phyloP scores from a whole-genome alignment of 2,113 vertebrate species.

The Sinocyclocheilus maitianheensis region DNA sequence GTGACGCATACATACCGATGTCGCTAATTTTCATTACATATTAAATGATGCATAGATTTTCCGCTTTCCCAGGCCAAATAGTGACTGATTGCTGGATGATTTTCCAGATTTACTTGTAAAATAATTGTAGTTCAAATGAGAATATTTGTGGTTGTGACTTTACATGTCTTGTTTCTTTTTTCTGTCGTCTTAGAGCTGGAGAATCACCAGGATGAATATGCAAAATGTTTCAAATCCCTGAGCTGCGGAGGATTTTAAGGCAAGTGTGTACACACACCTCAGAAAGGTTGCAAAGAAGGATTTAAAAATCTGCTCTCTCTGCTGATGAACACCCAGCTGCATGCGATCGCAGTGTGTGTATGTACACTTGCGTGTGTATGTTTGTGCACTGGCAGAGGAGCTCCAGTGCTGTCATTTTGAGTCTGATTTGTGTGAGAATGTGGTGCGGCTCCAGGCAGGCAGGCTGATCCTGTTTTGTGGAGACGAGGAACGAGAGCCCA shows the following conservation, averaged over 20 bases:
- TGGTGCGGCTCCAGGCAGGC: constrained; percentile 73
- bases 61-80: not conserved
- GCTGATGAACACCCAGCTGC: constrained; percentile 38
- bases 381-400: constrained; percentile 49
- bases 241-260: constrained; percentile 24
- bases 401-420: constrained; percentile 67
- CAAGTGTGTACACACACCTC: constrained; percentile 24
- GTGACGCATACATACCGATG: not conserved
- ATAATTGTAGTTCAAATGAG: constrained; percentile 13
- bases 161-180: not conserved
- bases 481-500: constrained; percentile 73
- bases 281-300: constrained; percentile 20
- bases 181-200: constrained; percentile 11
- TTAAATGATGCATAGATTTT: not conserved
- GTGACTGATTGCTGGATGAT: constrained; percentile 12
- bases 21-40: not conserved
- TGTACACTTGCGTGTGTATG: constrained; percentile 33
- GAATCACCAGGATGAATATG: constrained; percentile 28
- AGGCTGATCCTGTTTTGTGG: constrained; percentile 77
- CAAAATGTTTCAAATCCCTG: constrained; percentile 25
- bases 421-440: constrained; percentile 69
- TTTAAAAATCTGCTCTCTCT: constrained; percentile 35
- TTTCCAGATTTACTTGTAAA: not conserved
- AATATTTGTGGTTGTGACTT: constrained; percentile 13
- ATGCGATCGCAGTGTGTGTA: constrained; percentile 42